These are phyloP conservation scores for Arnoldichthys spilopterus DNA, from an alignment of 2,797 vertebrate species.

Conservation along the genomic window DNA sequence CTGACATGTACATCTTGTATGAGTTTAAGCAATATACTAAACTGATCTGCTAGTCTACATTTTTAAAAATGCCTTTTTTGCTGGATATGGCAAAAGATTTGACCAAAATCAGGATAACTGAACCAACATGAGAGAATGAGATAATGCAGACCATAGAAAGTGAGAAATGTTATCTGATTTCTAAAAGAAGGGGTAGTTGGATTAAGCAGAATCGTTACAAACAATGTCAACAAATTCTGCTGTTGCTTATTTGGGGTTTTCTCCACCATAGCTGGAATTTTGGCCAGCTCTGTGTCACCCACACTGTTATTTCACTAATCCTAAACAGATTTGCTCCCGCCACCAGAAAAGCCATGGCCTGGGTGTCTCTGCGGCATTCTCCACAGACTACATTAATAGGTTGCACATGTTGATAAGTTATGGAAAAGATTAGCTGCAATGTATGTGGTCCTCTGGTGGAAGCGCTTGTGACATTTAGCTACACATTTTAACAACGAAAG, in stretches of 20 bases:
- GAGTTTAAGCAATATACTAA: slow-evolving; percentile 21
- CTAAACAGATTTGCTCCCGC: slow-evolving; percentile 82
- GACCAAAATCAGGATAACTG: slow-evolving; percentile 2
- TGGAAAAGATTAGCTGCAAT: slow-evolving; percentile 79
- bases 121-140: neutral
- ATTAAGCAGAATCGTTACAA: slow-evolving; percentile 33
- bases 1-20: slow-evolving; percentile 17
- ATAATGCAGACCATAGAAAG: neutral
- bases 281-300: slow-evolving; percentile 76
- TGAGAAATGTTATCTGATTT: slow-evolving; percentile 10
- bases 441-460: slow-evolving; percentile 77
- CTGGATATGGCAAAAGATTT: neutral
- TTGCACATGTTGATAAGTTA: slow-evolving; percentile 80
- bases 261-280: slow-evolving; percentile 60
- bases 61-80: slow-evolving; percentile 2
- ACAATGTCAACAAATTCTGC: slow-evolving; percentile 61
- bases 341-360: slow-evolving; percentile 77
- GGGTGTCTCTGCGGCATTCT: slow-evolving; percentile 74
- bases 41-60: neutral
- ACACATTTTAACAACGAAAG: slow-evolving; percentile 69
- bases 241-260: slow-evolving; percentile 60
- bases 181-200: slow-evolving; percentile 27
- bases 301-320: slow-evolving; percentile 81
- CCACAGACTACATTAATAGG: slow-evolving; percentile 79
- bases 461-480: slow-evolving; percentile 71